Base-by-base conservation (phyloP, 2,888 invertebrate genomes). In the Tribolium freemani region DNA sequence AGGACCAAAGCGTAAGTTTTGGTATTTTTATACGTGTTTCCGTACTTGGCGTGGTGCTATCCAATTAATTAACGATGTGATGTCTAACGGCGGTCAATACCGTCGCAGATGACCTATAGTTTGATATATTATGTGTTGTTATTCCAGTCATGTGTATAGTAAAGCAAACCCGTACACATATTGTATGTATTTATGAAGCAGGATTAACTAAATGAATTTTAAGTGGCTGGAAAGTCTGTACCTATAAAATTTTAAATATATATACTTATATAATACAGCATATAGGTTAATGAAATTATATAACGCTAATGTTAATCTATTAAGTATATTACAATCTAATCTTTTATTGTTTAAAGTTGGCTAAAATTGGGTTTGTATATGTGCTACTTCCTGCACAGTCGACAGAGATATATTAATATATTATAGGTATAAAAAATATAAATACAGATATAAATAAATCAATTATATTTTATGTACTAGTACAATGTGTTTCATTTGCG, bases 381-480 rank as follows among this genome's bases (percentile, higher is more conserved):
- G 81, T 81, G 79, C 79, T 76, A 71, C 61, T 64, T 38, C 50
- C 70, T 78, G 79, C 80, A 80, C 79, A 56, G 75, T 77, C 77
- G 71, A 69, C 75, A 79, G 77, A 82, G 72, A 78, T 82, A 83
- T 82, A 83, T 82, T 82, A 81, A 83, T 82, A 82, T 82, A 83
- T 80, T 75, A 75, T 69, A 75, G 60, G 68, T 70, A 72, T 64
- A 72, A 61, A 57, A 30, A 64, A 70, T 80, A 80, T 79, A 78
- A 78, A 79, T 76, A 78, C 75, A 77, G 75, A 76, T 77, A 84
- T 83, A 84, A 85, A 85, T 84, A 84, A 85, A 85, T 84, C 83
- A 84, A 86, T 84, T 86, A 86, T 86, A 86, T 86, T 86, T 86
- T 86, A 86, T 84, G 85, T 86, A 86, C 82, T 83, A 83, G 81